Evolutionary conservation across 2,797 vertebrate genomes (phyloP), one percentile per base, ranked within the genome.

Genomic region (Halcyon leucocephala): DNA sequence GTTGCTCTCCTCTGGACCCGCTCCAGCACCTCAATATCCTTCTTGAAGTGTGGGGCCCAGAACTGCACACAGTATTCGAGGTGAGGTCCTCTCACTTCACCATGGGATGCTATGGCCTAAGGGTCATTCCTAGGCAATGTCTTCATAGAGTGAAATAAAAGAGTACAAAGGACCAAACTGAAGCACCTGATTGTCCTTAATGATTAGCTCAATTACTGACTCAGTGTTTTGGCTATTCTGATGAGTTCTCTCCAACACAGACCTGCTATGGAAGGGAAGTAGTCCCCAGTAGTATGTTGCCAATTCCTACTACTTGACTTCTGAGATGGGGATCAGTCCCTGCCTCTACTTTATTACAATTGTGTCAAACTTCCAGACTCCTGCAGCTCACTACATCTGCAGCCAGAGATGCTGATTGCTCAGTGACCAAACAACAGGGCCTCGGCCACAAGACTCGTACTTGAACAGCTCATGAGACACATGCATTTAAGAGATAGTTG

Each of bases 391-490:
- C 57, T 44, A 51, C 44, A 70, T 26, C 29, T 76, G 29, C 37
- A 83, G 33, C 31, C 25, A 74, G 39, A 35, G 39, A 55, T 60
- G 28, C 4, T 2, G 1, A 66, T 2, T 67, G 39, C 11, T 26
- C 31, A 26, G 35, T 31, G 25, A 70, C 12, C 26, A 55, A 80
- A 78, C 31, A 67, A 3, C 0, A 10, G 21, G 48, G 7, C 20
- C 31, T 71, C 3, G 3, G 25, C 5, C 10, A 55, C 28, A 70
- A 51, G 35, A 55, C 48, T 28, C 1, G 0, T 5, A 49, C 35
- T 22, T 28, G 26, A 89, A 74, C n/a, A 61, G 24, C n/a, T 77
- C 22, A 37, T 28, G 41, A 73, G 13, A 31, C 42, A 71, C 8
- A 3, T 4, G 12, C 10, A 17, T 76, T 86, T 42, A 67, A 79